Evolutionary conservation across 64 coral and sea anemone genomes (phyloP).

Genomic region (Pocillopora verrucosa): DNA sequence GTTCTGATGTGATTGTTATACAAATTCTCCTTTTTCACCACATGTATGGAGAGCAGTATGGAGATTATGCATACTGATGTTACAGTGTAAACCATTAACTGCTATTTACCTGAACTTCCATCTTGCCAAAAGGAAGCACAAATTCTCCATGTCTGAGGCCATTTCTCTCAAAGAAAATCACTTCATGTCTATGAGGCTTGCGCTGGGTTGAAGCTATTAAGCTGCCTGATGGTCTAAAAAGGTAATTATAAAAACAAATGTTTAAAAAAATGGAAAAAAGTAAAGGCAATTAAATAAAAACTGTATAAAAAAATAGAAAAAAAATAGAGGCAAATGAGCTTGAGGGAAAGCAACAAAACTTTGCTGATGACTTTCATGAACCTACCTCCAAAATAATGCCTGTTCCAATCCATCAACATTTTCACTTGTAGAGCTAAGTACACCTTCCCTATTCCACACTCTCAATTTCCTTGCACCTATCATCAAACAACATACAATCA

Average conservation of each 20-base stretch:
- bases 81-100: too few relatives aligned
- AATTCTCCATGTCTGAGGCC: conserved; percentile 95
- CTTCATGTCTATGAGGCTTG: conserved; percentile 83
- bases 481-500: not conserved
- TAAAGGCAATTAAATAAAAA: not conserved
- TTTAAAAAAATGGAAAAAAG: not conserved
- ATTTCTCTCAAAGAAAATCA: conserved; percentile 97
- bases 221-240: conserved; percentile 87
- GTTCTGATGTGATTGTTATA: too few relatives aligned
- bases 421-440: conserved; percentile 85
- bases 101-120: conserved; percentile 69
- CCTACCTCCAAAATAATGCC: conserved; percentile 88
- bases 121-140: conserved; percentile 70
- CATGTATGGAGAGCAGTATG: too few relatives aligned
- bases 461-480: conserved; percentile 77
- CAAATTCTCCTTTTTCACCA: too few relatives aligned
- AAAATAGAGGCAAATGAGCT: not conserved
- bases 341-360: not conserved
- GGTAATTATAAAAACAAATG: not conserved
- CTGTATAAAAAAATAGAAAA: not conserved
- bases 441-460: conserved; percentile 85
- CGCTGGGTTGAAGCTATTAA: conserved; percentile 89
- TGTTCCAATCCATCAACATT: conserved; percentile 82
- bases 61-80: too few relatives aligned
- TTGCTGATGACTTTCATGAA: not conserved